A percentile compares a stretch with the other conserved stretches of the same genome.
Conservation (phyloP, 2,797 vertebrate species). For the Zenarchopterus dispar region DNA sequence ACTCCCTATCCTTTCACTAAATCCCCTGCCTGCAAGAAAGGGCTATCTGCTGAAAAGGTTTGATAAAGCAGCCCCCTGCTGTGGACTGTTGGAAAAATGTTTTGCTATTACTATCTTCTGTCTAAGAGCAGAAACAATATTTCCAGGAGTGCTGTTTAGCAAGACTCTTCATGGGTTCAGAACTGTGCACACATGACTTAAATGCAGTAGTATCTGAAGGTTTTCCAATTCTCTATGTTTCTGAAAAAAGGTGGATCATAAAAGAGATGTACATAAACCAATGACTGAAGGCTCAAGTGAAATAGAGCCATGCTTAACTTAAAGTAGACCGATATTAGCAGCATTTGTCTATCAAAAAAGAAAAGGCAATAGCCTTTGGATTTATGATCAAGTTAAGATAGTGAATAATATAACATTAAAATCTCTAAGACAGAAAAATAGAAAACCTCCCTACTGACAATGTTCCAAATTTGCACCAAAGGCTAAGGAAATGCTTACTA, state of each 20-base stretch:
- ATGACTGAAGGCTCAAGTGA: too few species aligned
- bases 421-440: too few species aligned
- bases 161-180: not conserved
- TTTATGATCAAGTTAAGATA: too few species aligned
- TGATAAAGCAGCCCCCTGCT: conserved; percentile 45
- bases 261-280: too few species aligned
- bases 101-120: conserved; percentile 20
- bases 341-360: too few species aligned
- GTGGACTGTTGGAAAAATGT: conserved; percentile 39
- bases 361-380: too few species aligned
- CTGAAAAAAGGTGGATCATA: not conserved
- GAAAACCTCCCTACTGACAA: too few species aligned
- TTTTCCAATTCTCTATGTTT: not conserved
- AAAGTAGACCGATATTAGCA: too few species aligned
- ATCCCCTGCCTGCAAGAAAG: conserved; percentile 37
- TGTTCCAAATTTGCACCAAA: too few species aligned
- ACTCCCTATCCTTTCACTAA: conserved; percentile 17
- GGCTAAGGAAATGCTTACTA: too few species aligned
- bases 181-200: not conserved
- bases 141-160: conserved; percentile 4
- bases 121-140: conserved; percentile 29
- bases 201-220: not conserved
- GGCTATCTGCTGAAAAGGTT: conserved; percentile 50
- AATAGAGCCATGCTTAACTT: too few species aligned
- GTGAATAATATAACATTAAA: too few species aligned